Evolutionary conservation across 2,113 vertebrate genomes (phyloP).

Genomic region (Sorex araneus): DNA sequence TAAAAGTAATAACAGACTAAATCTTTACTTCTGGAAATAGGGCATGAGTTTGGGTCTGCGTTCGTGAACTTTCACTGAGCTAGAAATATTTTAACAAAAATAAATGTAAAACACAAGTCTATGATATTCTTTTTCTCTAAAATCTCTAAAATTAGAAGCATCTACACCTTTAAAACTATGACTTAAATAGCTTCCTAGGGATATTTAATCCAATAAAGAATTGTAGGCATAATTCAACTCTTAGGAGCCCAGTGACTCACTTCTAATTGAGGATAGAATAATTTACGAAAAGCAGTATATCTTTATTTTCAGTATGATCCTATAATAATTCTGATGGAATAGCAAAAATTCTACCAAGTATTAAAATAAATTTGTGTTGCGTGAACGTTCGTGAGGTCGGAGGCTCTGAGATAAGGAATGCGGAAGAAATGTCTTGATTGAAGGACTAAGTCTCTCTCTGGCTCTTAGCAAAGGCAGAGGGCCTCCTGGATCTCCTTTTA

Average conservation of each 20-base stretch:
- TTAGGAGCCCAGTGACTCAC: neutral
- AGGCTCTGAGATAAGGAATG: too few species aligned
- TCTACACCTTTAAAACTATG: neutral
- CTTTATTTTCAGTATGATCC: neutral
- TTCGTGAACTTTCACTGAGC: neutral
- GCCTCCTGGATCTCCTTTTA: too few species aligned
- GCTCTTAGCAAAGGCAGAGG: too few species aligned
- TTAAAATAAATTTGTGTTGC: too few species aligned
- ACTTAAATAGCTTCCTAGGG: conserved; percentile 14
- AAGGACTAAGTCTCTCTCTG: too few species aligned
- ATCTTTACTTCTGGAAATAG: conserved; percentile 55
- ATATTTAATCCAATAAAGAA: neutral
- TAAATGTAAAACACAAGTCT: conserved; percentile 27
- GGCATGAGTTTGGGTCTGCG: neutral
- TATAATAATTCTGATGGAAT: neutral
- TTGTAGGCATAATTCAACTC: neutral
- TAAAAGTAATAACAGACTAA: conserved; percentile 62
- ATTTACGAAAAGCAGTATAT: neutral
- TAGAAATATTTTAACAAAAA: conserved; percentile 33
- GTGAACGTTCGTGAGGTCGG: too few species aligned
- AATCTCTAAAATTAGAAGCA: conserved; percentile 45
- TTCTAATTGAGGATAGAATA: conserved; percentile 6
- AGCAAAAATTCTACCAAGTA: too few species aligned
- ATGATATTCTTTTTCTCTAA: neutral
- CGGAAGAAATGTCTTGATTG: too few species aligned